These are phyloP conservation scores for Tragulus kanchil DNA, from an alignment of 2,113 vertebrate genomes.

Conservation along the genomic window DNA sequence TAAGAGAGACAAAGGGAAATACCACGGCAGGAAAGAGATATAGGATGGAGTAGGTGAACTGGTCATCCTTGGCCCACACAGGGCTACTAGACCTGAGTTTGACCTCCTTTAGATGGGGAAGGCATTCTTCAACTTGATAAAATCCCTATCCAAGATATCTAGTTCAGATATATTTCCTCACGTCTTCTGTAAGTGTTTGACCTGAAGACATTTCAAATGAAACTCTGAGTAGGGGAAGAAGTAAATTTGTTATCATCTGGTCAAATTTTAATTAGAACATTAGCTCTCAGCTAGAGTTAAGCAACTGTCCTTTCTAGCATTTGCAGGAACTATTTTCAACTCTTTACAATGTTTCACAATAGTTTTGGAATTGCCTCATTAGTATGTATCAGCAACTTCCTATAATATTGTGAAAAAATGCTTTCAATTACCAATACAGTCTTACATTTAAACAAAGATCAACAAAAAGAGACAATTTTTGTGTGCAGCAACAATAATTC, in stretches of 20 bases:
- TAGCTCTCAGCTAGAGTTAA: background rate
- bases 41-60: background rate
- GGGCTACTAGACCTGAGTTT: background rate
- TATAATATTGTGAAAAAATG: background rate
- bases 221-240: background rate
- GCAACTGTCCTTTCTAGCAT: background rate
- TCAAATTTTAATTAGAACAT: background rate
- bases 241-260: background rate
- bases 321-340: background rate
- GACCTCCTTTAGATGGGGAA: background rate
- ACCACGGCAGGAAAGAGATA: background rate
- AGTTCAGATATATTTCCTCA: background rate
- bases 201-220: conserved; percentile 26
- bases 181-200: background rate
- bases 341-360: background rate
- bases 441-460: conserved; percentile 4
- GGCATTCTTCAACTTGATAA: background rate
- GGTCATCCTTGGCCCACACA: background rate
- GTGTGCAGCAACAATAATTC: conserved; percentile 41
- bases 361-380: background rate
- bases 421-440: conserved; percentile 42
- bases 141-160: background rate
- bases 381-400: background rate
- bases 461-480: conserved; percentile 38
- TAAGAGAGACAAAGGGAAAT: background rate